Percentiles rank a stretch among this genome's conserved stretches.
Evolutionary conservation across 1,140 invertebrate species (phyloP).

Genomic region (Cepaea nemoralis): DNA sequence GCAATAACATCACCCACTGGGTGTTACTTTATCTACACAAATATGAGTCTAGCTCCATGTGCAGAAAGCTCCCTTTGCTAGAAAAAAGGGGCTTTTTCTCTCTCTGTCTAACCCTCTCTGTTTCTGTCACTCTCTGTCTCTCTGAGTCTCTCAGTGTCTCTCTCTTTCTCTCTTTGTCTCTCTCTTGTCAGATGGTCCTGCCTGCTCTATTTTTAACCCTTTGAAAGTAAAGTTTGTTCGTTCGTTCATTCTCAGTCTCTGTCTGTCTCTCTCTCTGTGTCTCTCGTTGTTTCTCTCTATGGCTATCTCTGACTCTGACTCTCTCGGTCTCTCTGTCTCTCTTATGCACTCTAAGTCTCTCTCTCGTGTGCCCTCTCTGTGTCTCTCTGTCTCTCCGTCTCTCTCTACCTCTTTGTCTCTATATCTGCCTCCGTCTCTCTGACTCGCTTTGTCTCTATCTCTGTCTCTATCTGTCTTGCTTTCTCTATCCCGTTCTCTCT

Average conservation of each 20-base stretch:
- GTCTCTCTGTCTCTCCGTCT: neutral
- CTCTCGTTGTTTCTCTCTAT: too few species aligned
- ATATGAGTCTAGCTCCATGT: too few species aligned
- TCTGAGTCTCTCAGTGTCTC: neutral
- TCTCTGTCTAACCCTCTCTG: neutral
- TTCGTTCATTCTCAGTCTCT: too few species aligned
- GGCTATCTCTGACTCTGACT: neutral
- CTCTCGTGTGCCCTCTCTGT: neutral
- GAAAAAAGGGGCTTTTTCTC: too few species aligned
- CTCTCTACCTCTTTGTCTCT: neutral
- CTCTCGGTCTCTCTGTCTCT: neutral
- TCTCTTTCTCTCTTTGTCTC: neutral
- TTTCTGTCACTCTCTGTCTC: neutral
- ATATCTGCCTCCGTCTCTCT: neutral
- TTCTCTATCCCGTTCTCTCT: conserved; percentile 3
- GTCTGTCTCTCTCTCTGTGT: neutral
- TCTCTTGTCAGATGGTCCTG: too few species aligned
- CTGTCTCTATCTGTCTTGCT: neutral
- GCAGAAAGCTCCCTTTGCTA: too few species aligned
- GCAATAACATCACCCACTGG: too few species aligned
- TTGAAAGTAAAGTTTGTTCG: neutral
- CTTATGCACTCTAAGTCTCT: neutral
- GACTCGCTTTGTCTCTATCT: neutral
- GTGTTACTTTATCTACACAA: too few species aligned
- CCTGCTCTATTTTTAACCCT: too few species aligned